A percentile compares a stretch with the other conserved stretches of the same genome.
Conservation (phyloP, 2,797 vertebrate species). For the Tragelaphus oryx region DNA sequence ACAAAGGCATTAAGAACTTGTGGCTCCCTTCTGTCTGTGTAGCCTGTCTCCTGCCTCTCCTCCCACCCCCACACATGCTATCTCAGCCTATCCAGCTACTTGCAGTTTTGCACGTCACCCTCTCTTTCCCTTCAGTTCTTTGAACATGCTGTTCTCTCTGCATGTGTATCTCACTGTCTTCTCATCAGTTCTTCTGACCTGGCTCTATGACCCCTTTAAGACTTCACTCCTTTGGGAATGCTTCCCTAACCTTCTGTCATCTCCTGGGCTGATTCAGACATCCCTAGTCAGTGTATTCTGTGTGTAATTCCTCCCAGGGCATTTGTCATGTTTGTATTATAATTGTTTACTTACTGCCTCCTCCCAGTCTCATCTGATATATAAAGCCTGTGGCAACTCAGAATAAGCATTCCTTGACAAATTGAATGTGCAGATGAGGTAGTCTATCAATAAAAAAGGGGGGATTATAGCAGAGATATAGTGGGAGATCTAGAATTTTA, state of each 20-base stretch:
- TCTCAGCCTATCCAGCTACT: not conserved
- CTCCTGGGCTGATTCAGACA: not conserved
- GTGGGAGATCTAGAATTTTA: conserved; percentile 35
- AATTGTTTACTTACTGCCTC: not conserved
- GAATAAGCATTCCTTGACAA: not conserved
- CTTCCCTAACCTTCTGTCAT: not conserved
- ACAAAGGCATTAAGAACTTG: not conserved
- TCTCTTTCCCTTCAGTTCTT: not conserved
- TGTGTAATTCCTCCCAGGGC: not conserved
- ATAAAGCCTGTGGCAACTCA: not conserved
- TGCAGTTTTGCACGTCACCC: not conserved
- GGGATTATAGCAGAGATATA: not conserved
- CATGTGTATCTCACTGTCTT: not conserved
- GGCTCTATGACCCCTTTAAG: not conserved
- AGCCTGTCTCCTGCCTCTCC: not conserved
- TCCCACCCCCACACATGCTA: rapidly evolving
- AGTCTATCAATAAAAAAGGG: not conserved
- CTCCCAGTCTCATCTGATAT: not conserved
- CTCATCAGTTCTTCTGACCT: not conserved
- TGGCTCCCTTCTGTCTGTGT: not conserved
- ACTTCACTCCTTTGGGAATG: not conserved
- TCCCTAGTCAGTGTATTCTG: not conserved
- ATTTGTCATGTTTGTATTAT: not conserved
- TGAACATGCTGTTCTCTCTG: not conserved
- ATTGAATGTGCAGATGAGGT: not conserved